These are phyloP conservation scores for Brevimyrus niger DNA, from an alignment of 2,113 vertebrate species.

Conservation along the genomic window DNA sequence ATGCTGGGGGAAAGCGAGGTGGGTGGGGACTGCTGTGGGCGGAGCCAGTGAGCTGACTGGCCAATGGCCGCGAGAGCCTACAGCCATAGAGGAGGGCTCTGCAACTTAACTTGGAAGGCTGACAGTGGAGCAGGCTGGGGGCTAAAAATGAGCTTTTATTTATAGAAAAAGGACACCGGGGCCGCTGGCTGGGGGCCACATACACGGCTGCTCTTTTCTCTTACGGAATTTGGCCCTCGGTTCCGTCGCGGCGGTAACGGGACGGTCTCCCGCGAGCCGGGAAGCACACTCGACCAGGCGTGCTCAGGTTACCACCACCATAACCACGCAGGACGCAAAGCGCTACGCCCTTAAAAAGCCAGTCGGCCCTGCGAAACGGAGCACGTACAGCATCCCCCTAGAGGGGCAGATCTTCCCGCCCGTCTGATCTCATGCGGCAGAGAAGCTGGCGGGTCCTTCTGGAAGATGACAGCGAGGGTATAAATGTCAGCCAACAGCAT, in stretches of 20 bases:
- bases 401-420: background rate
- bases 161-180: slow-evolving; percentile 4
- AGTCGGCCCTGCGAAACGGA: background rate
- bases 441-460: background rate
- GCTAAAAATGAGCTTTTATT: background rate
- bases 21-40: background rate
- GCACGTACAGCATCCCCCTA: background rate
- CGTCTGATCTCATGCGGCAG: background rate
- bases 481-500: background rate
- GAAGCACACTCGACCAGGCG: background rate
- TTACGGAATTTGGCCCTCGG: background rate
- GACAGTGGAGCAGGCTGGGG: background rate
- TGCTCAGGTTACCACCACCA: background rate
- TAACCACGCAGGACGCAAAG: background rate
- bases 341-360: background rate
- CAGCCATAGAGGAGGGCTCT: background rate
- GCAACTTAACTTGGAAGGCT: background rate
- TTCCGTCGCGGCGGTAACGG: background rate
- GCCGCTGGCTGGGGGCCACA: background rate
- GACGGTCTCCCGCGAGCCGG: background rate
- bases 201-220: background rate
- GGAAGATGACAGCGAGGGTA: background rate
- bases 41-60: background rate
- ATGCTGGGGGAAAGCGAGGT: background rate
- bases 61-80: background rate